These are phyloP conservation scores for Whitmania pigra DNA, from an alignment of 1,140 invertebrate genomes.

Conservation along the genomic window DNA sequence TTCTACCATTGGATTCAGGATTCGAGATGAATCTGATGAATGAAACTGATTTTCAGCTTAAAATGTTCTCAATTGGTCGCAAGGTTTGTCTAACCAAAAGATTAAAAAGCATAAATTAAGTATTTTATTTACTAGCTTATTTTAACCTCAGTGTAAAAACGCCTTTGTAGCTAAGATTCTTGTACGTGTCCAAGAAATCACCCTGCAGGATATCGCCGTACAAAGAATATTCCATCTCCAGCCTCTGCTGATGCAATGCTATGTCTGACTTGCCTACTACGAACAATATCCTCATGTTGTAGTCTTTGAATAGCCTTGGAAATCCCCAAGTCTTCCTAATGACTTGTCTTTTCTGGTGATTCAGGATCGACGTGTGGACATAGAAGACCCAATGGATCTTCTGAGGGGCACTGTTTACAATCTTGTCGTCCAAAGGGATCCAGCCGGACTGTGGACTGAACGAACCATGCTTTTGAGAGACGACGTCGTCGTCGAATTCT, in stretches of 20 bases:
- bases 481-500: neutral
- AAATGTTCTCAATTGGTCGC: too few species aligned
- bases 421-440: neutral
- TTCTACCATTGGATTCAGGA: too few species aligned
- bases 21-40: too few species aligned
- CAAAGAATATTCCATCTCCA: constrained; percentile 50
- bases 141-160: constrained; percentile 61
- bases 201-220: constrained; percentile 65
- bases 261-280: constrained; percentile 53
- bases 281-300: constrained; percentile 46
- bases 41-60: too few species aligned
- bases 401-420: neutral
- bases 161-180: constrained; percentile 76
- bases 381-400: constrained; percentile 7
- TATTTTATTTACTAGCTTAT: too few species aligned
- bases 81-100: too few species aligned
- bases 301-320: constrained; percentile 24
- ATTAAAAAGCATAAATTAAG: too few species aligned
- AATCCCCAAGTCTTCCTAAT: constrained; percentile 40
- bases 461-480: neutral
- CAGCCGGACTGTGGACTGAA: neutral
- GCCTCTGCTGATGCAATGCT: constrained; percentile 36
- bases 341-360: constrained; percentile 32
- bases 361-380: constrained; percentile 33
- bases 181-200: constrained; percentile 62